Percentiles rank a stretch among this genome's conserved stretches.
These are phyloP conservation scores for Diceros bicornis DNA, from an alignment of 2,797 vertebrate genomes.

Conservation along the genomic window DNA sequence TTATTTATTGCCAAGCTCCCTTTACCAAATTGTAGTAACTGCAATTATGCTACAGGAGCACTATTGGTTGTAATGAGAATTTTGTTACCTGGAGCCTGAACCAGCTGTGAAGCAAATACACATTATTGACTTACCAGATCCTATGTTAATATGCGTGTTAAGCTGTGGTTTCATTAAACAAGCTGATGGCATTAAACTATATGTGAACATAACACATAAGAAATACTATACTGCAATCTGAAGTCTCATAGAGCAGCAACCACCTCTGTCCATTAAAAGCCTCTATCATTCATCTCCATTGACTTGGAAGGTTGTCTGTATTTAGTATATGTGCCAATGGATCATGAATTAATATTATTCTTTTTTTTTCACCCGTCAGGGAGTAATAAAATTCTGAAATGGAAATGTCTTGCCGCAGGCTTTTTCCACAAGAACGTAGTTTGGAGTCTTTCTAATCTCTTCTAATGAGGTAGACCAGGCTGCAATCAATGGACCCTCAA, in stretches of 20 bases:
- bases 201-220: not conserved
- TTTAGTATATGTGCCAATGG: not conserved
- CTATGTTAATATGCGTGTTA: not conserved
- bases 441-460: not conserved
- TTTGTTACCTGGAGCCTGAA: not conserved
- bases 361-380: not conserved
- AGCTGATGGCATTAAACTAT: not conserved
- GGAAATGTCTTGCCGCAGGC: not conserved
- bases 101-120: rapidly evolving
- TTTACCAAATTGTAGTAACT: too few species aligned
- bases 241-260: rapidly evolving
- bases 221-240: not conserved
- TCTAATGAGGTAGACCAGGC: not conserved
- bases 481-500: not conserved
- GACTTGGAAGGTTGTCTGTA: not conserved
- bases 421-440: not conserved
- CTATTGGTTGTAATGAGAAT: not conserved
- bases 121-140: rapidly evolving
- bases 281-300: not conserved
- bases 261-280: not conserved
- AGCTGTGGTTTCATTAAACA: not conserved
- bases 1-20: not conserved
- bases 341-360: not conserved
- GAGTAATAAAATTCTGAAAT: not conserved
- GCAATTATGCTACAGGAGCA: rapidly evolving